Percentiles rank a stretch among this genome's conserved stretches.
Evolutionary conservation across 2,113 vertebrate species (phyloP).

Genomic region (Mirounga angustirostris): DNA sequence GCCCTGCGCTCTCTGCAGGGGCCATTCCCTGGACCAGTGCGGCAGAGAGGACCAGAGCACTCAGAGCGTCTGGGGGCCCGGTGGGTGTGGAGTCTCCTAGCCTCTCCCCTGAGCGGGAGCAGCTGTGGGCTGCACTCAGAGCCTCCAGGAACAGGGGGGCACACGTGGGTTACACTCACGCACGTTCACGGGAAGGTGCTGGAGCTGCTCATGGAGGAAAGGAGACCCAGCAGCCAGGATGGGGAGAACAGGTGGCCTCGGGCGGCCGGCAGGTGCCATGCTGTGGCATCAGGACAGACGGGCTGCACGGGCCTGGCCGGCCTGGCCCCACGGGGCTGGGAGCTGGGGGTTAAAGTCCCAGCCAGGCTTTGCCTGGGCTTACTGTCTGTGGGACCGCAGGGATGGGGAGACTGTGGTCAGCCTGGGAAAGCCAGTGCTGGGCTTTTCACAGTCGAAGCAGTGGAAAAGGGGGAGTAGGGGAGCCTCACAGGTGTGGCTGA

Average conservation of each 20-base stretch:
- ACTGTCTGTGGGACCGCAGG: not conserved
- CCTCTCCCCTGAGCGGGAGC: not conserved
- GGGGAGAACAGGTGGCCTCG: not conserved
- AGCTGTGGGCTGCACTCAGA: not conserved
- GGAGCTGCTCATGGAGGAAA: not conserved
- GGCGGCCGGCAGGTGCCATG: rapidly evolving
- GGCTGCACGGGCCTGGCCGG: not conserved
- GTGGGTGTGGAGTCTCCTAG: not conserved
- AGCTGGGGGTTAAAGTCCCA: not conserved
- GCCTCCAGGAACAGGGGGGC: not conserved
- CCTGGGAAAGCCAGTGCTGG: not conserved
- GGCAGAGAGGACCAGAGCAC: not conserved
- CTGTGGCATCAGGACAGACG: not conserved
- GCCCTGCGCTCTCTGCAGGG: not conserved
- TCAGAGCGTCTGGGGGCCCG: not conserved
- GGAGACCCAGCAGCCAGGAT: not conserved
- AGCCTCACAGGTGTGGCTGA: not conserved
- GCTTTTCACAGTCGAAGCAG: not conserved
- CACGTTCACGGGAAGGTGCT: not conserved
- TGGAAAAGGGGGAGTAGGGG: too few relatives aligned
- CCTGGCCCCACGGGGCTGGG: too few relatives aligned
- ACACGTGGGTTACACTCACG: not conserved
- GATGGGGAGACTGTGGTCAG: not conserved
- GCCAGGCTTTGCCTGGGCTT: not conserved
- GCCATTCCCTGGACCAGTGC: rapidly evolving